A percentile compares a stretch with the other conserved stretches of the same genome.
Evolutionary conservation across 2,888 invertebrate species (phyloP).

Genomic region (Cataglyphis cursor): DNA sequence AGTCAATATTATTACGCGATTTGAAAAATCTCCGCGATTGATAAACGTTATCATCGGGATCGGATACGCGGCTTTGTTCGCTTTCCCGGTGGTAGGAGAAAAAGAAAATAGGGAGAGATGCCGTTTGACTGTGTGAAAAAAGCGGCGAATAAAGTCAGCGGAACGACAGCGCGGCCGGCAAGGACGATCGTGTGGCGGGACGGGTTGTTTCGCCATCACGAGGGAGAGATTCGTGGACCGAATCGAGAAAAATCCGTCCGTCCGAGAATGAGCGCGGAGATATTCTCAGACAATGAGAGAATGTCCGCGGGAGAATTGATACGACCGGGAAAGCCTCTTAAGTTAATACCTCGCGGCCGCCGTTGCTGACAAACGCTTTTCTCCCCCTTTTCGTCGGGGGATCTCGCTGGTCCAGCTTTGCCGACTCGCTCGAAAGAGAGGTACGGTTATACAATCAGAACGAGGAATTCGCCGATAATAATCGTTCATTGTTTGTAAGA

Average conservation of each 20-base stretch:
- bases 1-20: background rate
- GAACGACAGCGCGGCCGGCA: background rate
- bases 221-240: background rate
- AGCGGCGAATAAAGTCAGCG: background rate
- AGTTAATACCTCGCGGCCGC: conserved; percentile 51
- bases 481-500: background rate
- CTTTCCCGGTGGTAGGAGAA: background rate
- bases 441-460: conserved; percentile 24
- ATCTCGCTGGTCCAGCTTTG: conserved; percentile 15
- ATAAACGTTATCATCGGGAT: conserved; percentile 24
- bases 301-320: conserved; percentile 55
- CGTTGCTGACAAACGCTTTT: conserved; percentile 60
- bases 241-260: conserved; percentile 14
- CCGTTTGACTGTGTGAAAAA: background rate
- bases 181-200: conserved; percentile 10
- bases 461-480: conserved; percentile 8
- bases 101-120: conserved; percentile 16
- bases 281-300: conserved; percentile 54
- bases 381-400: conserved; percentile 42
- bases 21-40: conserved; percentile 37
- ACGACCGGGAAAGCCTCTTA: conserved; percentile 64
- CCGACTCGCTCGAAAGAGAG: conserved; percentile 32
- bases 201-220: background rate
- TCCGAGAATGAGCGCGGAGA: conserved; percentile 40
- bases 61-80: background rate